Evolutionary conservation across 2,113 vertebrate species (phyloP).

Genomic region (Lampris incognitus): DNA sequence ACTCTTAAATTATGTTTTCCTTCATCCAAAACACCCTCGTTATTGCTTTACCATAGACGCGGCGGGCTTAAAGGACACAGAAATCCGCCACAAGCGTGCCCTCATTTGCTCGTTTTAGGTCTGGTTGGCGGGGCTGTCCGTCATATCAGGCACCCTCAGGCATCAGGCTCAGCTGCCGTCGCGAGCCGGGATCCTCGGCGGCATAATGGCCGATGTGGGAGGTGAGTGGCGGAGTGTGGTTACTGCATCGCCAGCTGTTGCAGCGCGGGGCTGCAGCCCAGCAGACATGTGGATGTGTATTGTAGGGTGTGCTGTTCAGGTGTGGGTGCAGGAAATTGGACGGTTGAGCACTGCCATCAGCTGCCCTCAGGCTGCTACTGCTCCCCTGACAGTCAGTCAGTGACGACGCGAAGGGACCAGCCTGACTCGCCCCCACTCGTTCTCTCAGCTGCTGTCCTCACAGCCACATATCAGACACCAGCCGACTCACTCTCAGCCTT

Average conservation of each 20-base stretch:
- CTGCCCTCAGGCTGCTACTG: conserved; percentile 62
- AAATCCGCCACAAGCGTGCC: not conserved
- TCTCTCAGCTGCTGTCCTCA: not conserved
- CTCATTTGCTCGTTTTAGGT: too few relatives aligned
- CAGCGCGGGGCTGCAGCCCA: not conserved
- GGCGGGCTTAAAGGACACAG: not conserved
- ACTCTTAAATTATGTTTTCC: not conserved
- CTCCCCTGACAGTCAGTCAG: conserved; percentile 23
- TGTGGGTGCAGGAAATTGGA: conserved; percentile 15
- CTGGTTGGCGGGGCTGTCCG: too few relatives aligned
- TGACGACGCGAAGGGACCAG: not conserved
- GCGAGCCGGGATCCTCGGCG: too few relatives aligned
- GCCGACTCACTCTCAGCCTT: not conserved
- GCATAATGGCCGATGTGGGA: not conserved
- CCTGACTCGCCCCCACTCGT: conserved; percentile 13
- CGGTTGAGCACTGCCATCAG: conserved; percentile 70
- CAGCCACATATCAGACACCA: too few relatives aligned
- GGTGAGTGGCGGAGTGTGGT: not conserved
- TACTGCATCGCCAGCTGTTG: conserved; percentile 23
- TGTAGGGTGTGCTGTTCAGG: conserved; percentile 49
- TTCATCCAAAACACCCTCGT: not conserved
- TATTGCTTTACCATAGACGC: not conserved
- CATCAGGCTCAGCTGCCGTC: too few relatives aligned
- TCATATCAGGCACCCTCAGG: too few relatives aligned
- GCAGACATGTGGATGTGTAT: conserved; percentile 18